Conservation (phyloP, 2,888 invertebrate species). For the Trissolcus brochymenae region DNA sequence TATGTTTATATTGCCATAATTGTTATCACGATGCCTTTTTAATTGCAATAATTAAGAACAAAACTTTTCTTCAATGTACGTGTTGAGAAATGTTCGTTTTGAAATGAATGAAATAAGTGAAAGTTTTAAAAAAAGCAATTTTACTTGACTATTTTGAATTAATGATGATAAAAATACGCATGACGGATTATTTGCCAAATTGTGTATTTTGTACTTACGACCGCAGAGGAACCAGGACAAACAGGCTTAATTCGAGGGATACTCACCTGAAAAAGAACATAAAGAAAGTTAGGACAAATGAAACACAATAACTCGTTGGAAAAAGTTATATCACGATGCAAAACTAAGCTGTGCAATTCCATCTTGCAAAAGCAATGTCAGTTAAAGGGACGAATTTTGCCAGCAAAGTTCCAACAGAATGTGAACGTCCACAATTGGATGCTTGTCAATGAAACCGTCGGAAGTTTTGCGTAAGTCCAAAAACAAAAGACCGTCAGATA, state of each 20-base stretch:
- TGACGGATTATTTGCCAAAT: conserved; percentile 15
- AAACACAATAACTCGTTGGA: conserved; percentile 47
- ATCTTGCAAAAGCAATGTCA: conserved; percentile 44
- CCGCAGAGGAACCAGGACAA: conserved; percentile 13
- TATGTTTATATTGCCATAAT: too few species aligned
- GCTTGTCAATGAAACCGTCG: conserved; percentile 45
- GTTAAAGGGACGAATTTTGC: conserved; percentile 48
- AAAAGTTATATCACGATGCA: conserved; percentile 45
- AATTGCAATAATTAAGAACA: too few species aligned
- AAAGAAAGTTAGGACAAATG: conserved; percentile 58
- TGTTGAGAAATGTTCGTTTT: too few species aligned
- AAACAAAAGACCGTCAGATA: conserved; percentile 34
- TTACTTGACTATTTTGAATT: too few species aligned
- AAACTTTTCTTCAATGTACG: too few species aligned
- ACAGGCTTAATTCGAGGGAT: conserved; percentile 40
- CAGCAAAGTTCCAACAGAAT: conserved; percentile 43
- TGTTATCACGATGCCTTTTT: too few species aligned
- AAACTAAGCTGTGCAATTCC: conserved; percentile 44
- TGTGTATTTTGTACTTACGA: conserved; percentile 32
- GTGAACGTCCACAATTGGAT: conserved; percentile 54
- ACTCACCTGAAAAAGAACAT: conserved; percentile 57
- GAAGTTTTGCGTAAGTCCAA: conserved; percentile 37
- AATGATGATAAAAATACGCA: conserved; percentile 13
- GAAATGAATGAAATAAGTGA: too few species aligned
- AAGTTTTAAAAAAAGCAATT: too few species aligned